Percentiles rank a stretch among this genome's conserved stretches.
phyloP scores from a whole-genome alignment of 2,797 vertebrate species.

The Novumbra hubbsi region DNA sequence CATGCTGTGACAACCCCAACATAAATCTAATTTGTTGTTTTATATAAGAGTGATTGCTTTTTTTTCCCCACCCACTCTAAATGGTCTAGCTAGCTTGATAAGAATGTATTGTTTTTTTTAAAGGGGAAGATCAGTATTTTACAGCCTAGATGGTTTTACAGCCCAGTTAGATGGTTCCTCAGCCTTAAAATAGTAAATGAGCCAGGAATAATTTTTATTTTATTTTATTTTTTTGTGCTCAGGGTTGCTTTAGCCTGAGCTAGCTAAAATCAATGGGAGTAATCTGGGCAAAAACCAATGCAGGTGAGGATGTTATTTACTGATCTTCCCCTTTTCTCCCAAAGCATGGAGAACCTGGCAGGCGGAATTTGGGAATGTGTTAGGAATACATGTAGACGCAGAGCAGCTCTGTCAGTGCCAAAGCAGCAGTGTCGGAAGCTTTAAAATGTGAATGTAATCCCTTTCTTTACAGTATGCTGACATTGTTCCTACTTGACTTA shows the following conservation, averaged over 20 bases:
- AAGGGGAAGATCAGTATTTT: neutral
- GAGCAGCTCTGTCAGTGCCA: conserved; percentile 12
- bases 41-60: conserved; percentile 39
- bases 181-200: neutral
- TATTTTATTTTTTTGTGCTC: neutral
- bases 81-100: conserved; percentile 27
- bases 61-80: conserved; percentile 11
- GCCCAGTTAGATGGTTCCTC: neutral
- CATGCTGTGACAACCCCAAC: conserved; percentile 37
- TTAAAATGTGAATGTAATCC: conserved; percentile 13
- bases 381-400: conserved; percentile 12
- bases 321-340: neutral
- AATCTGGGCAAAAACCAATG: neutral
- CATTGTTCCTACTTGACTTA: conserved; percentile 11
- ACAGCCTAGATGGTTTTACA: conserved; percentile 5
- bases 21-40: conserved; percentile 60
- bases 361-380: conserved; percentile 29
- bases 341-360: neutral
- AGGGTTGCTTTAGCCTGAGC: neutral
- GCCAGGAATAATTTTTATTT: neutral
- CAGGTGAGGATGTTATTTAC: neutral
- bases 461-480: conserved; percentile 17
- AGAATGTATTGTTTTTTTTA: conserved; percentile 32
- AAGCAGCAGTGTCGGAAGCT: conserved; percentile 21
- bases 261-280: neutral